Evolutionary conservation across 2,888 invertebrate species (phyloP), one percentile per base, ranked within the genome.

Genomic region (Marasmarcha lunaedactyla): DNA sequence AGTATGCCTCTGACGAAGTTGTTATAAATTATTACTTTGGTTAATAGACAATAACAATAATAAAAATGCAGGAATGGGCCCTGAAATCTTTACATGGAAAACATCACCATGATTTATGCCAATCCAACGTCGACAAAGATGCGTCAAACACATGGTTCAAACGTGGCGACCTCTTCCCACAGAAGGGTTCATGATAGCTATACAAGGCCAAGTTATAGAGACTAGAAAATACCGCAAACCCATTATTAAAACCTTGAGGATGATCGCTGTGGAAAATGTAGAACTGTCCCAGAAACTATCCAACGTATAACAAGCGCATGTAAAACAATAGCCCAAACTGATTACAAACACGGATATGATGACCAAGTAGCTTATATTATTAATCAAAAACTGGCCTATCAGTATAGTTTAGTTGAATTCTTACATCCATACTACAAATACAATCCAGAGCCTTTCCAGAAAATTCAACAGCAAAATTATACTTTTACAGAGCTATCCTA

Each of bases 131-230:
- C 40, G 43, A 44, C 36, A 44, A 42, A 14, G 35, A 42, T 4
- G 38, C 41, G 39, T 46, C 42, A 38, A 42, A 42, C 39, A 41
- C 37, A 10, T 44, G 41, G 38, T 37, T 42, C 1, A 33, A 36
- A 10, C 25, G 12, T 11, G 20, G 37, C n/a, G 15, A 33, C 10
- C 36, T 38, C 11, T 41, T 41, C 25, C 41, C 41, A 41, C 34
- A 11, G 38, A 39, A 20, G 38, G 34, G 1, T 39, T 39, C 34
- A 34, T 39, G 11, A 15, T 39, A 14, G 26, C 36, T 15, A 39
- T 39, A 26, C 39, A 39, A 11, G 39, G 35, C 13, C 39, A 39
- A 20, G 35, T 36, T 13, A 34, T 40, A 15, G 30, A 30, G 3
- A 30, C 30, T 10, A 30, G n/a, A 30, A 4, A 30, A 7, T 4